Conservation (phyloP, 2,797 vertebrate species). For the Malacoraja senta region DNA sequence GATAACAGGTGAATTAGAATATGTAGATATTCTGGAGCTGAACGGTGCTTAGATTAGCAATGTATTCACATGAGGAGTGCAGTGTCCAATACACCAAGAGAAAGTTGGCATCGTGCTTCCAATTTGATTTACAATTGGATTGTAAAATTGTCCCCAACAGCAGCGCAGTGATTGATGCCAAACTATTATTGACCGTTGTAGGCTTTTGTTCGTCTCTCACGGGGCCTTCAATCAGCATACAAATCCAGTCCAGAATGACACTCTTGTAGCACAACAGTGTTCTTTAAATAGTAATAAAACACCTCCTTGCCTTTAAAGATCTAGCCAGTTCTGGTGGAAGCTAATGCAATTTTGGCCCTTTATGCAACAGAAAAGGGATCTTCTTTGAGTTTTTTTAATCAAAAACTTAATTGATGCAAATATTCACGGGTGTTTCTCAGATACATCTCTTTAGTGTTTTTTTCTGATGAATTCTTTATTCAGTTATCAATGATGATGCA, state of each 20-base stretch:
- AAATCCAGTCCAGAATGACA: neutral
- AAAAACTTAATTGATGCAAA: neutral
- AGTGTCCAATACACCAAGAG: neutral
- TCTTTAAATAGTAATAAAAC: neutral
- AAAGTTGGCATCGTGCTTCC: neutral
- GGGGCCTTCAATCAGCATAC: neutral
- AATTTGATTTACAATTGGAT: neutral
- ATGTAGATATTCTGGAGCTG: neutral
- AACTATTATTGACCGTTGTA: neutral
- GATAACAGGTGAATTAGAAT: neutral
- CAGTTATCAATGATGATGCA: neutral
- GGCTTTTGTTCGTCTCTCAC: neutral
- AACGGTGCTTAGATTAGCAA: neutral
- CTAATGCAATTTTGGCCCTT: neutral
- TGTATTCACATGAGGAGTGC: neutral
- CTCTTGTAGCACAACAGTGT: neutral
- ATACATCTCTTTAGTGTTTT: neutral
- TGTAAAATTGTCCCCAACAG: neutral
- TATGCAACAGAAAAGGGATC: neutral
- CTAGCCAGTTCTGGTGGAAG: neutral
- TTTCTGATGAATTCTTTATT: too few species aligned
- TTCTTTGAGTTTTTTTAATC: neutral
- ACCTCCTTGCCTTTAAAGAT: neutral
- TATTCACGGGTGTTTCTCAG: too few species aligned
- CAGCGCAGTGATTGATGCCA: neutral